phyloP scores from a whole-genome alignment of 2,888 invertebrate species.

The Trachelus troglodyta region DNA sequence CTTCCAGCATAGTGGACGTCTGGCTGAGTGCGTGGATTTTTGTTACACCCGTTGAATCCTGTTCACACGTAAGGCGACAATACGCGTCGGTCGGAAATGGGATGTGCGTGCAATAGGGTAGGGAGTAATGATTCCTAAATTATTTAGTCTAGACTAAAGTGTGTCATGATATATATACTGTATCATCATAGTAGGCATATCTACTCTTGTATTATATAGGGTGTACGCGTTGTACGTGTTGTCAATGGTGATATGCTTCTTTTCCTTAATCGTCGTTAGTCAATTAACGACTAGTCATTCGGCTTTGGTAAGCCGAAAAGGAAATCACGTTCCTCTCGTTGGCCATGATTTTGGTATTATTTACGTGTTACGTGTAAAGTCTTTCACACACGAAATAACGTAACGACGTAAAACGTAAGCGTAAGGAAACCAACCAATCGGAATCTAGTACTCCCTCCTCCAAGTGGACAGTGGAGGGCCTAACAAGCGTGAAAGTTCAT shows the following conservation, averaged over 20 bases:
- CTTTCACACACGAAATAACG: no score
- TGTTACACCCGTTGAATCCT: constrained; percentile 31
- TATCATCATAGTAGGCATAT: neutral
- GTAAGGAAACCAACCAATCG: no score
- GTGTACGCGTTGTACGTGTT: neutral
- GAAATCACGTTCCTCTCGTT: neutral
- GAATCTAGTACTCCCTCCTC: no score
- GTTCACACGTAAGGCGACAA: constrained; percentile 30
- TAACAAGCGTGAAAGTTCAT: neutral
- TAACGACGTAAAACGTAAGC: no score
- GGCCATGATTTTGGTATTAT: neutral
- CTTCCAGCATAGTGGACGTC: neutral
- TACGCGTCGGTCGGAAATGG: constrained; percentile 25
- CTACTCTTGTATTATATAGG: neutral
- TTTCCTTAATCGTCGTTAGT: neutral
- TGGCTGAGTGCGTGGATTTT: neutral
- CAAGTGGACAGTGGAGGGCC: no score
- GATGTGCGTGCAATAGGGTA: constrained; percentile 37
- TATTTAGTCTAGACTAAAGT: constrained; percentile 38
- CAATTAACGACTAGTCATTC: neutral
- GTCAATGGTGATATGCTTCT: neutral
- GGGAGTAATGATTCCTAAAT: constrained; percentile 48
- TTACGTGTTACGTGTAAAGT: neutral
- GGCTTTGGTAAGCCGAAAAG: neutral
- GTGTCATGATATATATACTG: neutral